Percentiles rank a stretch among this genome's conserved stretches.
Evolutionary conservation across 2,888 invertebrate genomes (phyloP).

Genomic region (Cryptophagus acutangulus): DNA sequence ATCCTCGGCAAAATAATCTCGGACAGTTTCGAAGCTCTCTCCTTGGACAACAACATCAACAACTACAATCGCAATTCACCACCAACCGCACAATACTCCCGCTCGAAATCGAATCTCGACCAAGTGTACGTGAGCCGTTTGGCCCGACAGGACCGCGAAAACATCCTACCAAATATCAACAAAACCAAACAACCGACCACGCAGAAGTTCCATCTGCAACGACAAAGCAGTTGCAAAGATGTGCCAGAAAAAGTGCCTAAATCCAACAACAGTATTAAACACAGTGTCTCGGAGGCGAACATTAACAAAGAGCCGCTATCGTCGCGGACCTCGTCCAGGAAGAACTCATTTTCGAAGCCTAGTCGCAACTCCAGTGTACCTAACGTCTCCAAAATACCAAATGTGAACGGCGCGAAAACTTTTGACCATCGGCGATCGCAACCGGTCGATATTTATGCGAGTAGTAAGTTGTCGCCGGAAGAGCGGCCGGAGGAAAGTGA

Average conservation of each 20-base stretch:
- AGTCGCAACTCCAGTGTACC: slow-evolving; percentile 42
- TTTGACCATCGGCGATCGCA: slow-evolving; percentile 20
- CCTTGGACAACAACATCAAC: slow-evolving; percentile 43
- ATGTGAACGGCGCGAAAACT: slow-evolving; percentile 24
- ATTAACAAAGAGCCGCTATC: slow-evolving; percentile 38
- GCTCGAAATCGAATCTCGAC: slow-evolving; percentile 48
- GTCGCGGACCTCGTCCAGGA: slow-evolving; percentile 33
- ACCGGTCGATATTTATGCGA: slow-evolving; percentile 47
- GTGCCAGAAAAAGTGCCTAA: slow-evolving; percentile 34
- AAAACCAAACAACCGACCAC: slow-evolving; percentile 22
- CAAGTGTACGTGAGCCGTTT: slow-evolving; percentile 40
- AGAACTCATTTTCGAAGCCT: slow-evolving; percentile 44
- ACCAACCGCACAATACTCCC: slow-evolving; percentile 37
- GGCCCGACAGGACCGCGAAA: slow-evolving; percentile 39
- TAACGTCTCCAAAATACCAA: slow-evolving; percentile 37
- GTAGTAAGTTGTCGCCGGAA: slow-evolving; percentile 38
- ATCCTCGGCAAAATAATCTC: slow-evolving; percentile 37
- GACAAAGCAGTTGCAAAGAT: slow-evolving; percentile 47
- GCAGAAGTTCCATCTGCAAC: slow-evolving; percentile 34
- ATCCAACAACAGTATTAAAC: slow-evolving; percentile 38
- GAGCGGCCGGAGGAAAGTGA: slow-evolving; percentile 27
- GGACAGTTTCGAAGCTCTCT: slow-evolving; percentile 43
- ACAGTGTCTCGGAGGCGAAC: slow-evolving; percentile 46
- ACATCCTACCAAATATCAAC: slow-evolving; percentile 35
- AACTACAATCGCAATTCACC: slow-evolving; percentile 36